Evolutionary conservation across 2,888 invertebrate genomes (phyloP), one percentile per base, ranked within the genome.

Genomic region (Watsonalla cultraria): DNA sequence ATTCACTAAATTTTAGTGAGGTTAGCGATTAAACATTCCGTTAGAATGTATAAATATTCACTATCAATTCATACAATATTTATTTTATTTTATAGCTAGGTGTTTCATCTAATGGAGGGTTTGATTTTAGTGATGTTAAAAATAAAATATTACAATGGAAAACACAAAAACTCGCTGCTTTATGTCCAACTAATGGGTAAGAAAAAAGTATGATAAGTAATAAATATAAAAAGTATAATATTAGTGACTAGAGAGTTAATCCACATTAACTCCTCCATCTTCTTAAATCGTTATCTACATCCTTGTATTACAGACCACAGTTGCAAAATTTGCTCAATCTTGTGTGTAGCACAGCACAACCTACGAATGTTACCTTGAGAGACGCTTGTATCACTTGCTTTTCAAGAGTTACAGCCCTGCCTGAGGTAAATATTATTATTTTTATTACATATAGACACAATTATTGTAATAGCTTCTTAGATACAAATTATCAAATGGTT

Each of bases 381-480:
- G 94, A 94, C 79, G 92, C 92, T 11, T 94, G 94, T 67, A 93
- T 94, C 58, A 91, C 93, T 24, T 94, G 94, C 69, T 94, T 94
- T 72, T 90, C 92, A 56, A 82, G 91, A 60, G 92, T 92, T 4
- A 92, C 92, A 51, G 79, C 89, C 37, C 81, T 91, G 83, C 72
- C 86, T 11, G 85, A 91, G 80, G 91, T 91, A 60, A 2, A 37
- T 47, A 54, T 54, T 56, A 35, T 13, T 33, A 15, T 42, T 39
- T 53, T 7, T 7, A 13, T n/a, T 24, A 15, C 1, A 34, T 45
- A n/a, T 37, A 35, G 7, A n/a, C 14, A n/a, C 6, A 42, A 39
- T 13, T 37, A 51, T 34, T 39, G 15, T 15, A n/a, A 9, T 14
- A 39, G 15, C 15, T 33, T 24, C n/a, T 24, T 9, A 6, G 7